Base-by-base conservation (phyloP, 2,113 vertebrate species). In the Pteronura brasiliensis region DNA sequence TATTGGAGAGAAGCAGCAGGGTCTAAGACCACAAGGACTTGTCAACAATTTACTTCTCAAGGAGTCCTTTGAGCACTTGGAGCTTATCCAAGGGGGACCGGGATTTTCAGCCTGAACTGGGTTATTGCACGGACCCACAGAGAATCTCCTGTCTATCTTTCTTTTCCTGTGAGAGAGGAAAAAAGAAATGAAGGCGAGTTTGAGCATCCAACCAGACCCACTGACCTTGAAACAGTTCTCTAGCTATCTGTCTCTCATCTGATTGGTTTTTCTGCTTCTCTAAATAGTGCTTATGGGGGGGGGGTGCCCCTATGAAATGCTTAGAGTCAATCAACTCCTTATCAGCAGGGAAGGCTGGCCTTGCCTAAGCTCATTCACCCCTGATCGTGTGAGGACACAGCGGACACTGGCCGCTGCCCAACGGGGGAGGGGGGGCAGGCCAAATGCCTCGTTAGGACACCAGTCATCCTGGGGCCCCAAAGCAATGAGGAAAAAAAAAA, bases 211-310 rank as follows among this genome's bases (percentile, higher is more conserved):
- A 36, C 63, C 6, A 34, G 71, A 92, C 23, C 65, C 29, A 9
- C 15, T 79, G 57, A 59, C 97, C 96, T 95, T 79, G 90, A 91
- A 77, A 71, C 18, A 11, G 77, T 81, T 91, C 42, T 93, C 49
- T 44, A 18, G 49, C 81, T 96, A 93, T 82, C 57, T 61, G 12
- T 92, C 52, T 44, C 88, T 81, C 47, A 27, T 76, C 95, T 90
- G 79, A 81, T 86, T 67, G 79, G 34, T 52, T 47, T 86, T 89
- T 72, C 76, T 74, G 67, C 34, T 95, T 95, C 72, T 63, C 71
- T 71, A 63, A 65, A 79, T 39, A 15, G 69, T 63, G 67, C 71
- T 95, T 87, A 23, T 55, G 39, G 39, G 21, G 20, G 59, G 59
- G 57, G 59, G 86, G 52, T 23, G 18, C 82, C 77, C 87, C 36